Base-by-base conservation (phyloP, 1,140 invertebrate species). In the Mya arenaria region DNA sequence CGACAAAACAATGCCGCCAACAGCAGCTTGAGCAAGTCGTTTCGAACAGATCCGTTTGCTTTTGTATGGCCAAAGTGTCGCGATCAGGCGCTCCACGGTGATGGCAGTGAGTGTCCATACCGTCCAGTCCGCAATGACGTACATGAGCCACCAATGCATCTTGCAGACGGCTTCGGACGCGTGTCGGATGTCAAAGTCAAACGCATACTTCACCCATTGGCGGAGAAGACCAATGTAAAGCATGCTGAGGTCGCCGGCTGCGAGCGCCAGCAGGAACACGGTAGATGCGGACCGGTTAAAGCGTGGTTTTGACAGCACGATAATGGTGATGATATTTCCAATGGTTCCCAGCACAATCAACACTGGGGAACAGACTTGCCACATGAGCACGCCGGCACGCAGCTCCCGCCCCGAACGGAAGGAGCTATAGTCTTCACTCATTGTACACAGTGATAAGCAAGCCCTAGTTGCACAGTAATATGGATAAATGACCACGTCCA, bases 91-190 rank as follows among this genome's bases (percentile, higher is more conserved):
- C 60, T 89, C 89, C 8, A 85, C 79, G 1, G 88, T 89, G 32
- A 90, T 84, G n/a, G 84, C 73, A 23, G 85, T 88, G 2, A 90
- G 63, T 17, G 85, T 83, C 89, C 89, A 90, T 2, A 85, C 81
- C 3, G 86, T 84, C 6, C 75, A 68, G 58, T 90, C 83, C 1
- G 86, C 72, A n/a, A 68, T 58, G 6, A 56, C 30, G 52, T 88
- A 90, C 37, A 86, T 79, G 6, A 85, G 28, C 84, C 82, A 87
- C 4, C 39, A 52, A 69, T 89, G 84, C 2, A 88, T 41, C 66
- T 85, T 82, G 74, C 88, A 89, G 1, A 82, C 10, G 3, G 69
- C 28, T 17, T 44, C 34, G 25, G 60, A 58, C 15, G 80, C 6
- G 5, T 66, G 23, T 15, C 86, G 68, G n/a, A 88, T 79, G 36